Evolutionary conservation across 2,888 invertebrate species (phyloP).

Genomic region (Leptinotarsa peninsularis): DNA sequence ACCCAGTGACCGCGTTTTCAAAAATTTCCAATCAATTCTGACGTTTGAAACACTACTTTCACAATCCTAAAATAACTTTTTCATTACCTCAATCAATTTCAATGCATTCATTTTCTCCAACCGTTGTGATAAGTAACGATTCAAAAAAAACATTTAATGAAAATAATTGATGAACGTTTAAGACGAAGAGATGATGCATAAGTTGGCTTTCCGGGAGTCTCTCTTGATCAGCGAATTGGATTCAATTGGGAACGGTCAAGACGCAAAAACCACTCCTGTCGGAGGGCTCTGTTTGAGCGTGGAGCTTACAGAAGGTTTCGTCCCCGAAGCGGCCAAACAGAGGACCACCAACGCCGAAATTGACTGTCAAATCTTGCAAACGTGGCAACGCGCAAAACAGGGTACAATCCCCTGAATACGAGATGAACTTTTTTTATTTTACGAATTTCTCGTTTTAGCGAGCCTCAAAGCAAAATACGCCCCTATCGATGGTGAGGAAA

Average conservation of each 20-base stretch:
- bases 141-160: too few species aligned
- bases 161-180: constrained; percentile 35
- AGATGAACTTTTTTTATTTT: not conserved
- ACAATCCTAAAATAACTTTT: too few species aligned
- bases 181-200: constrained; percentile 68
- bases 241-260: constrained; percentile 35
- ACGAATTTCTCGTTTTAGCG: constrained; percentile 12
- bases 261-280: constrained; percentile 53
- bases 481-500: constrained; percentile 33
- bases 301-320: constrained; percentile 62
- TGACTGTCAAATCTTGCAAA: constrained; percentile 43
- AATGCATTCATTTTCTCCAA: too few species aligned
- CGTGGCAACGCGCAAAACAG: constrained; percentile 46
- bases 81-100: too few species aligned
- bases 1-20: not conserved
- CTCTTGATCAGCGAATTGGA: constrained; percentile 70
- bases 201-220: constrained; percentile 70
- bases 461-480: constrained; percentile 10
- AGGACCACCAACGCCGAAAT: constrained; percentile 35
- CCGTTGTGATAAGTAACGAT: too few species aligned
- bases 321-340: constrained; percentile 41
- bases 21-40: too few species aligned
- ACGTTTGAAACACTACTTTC: too few species aligned
- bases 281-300: constrained; percentile 66
- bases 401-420: constrained; percentile 28